Conservation (phyloP, 2,888 invertebrate species). For the Apotomis capreana region DNA sequence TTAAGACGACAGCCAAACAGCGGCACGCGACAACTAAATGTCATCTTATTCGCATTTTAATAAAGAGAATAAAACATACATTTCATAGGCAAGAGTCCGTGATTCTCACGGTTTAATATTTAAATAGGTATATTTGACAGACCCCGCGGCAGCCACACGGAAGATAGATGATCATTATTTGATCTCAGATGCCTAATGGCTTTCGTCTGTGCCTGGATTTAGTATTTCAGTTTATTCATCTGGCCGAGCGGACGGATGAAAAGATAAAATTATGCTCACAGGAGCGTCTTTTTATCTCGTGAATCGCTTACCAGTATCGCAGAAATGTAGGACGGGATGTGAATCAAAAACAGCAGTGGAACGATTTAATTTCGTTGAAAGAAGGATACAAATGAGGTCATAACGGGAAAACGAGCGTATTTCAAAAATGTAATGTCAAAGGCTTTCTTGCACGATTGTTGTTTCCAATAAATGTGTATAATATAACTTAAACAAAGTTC, state of each 20-base stretch:
- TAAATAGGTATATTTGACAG: constrained; percentile 30
- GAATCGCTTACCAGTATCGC: not conserved
- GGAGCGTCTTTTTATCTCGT: not conserved
- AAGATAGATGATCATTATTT: constrained; percentile 34
- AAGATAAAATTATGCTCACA: not conserved
- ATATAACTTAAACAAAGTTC: no score
- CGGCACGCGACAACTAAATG: not conserved
- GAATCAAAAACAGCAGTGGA: not conserved
- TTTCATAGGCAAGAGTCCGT: constrained; percentile 11
- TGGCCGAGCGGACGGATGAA: not conserved
- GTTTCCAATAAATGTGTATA: not conserved
- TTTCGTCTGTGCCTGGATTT: not conserved
- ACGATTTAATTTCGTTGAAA: not conserved
- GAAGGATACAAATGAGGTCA: not conserved
- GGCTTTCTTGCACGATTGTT: not conserved
- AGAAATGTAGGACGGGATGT: not conserved
- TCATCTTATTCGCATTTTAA: constrained; percentile 22
- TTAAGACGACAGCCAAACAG: constrained; percentile 11
- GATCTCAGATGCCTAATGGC: constrained; percentile 18
- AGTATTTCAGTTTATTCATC: not conserved
- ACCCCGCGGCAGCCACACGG: constrained; percentile 2
- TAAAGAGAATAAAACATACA: constrained; percentile 19
- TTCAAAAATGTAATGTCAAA: not conserved
- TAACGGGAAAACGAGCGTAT: not conserved
- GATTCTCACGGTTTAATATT: constrained; percentile 26